phyloP scores from a whole-genome alignment of 1,140 invertebrate genomes.

The Diachasmimorpha longicaudata region DNA sequence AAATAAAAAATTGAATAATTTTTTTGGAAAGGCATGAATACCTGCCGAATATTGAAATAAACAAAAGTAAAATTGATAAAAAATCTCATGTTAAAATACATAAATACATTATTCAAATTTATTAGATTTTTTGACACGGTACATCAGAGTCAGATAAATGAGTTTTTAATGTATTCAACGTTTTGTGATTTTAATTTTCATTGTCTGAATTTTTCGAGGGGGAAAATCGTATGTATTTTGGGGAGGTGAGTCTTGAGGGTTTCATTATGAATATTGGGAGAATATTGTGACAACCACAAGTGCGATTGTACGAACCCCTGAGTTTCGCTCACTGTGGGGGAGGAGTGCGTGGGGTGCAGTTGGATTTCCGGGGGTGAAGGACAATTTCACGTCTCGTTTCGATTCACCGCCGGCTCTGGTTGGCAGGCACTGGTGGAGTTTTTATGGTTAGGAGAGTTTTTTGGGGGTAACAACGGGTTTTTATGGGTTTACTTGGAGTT shows the following conservation, averaged over 20 bases:
- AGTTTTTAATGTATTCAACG: too few relatives aligned
- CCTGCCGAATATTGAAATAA: too few relatives aligned
- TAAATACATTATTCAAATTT: too few relatives aligned
- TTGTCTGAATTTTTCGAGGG: background rate
- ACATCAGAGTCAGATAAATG: too few relatives aligned
- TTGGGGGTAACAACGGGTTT: background rate
- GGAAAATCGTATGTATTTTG: background rate
- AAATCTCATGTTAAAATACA: too few relatives aligned
- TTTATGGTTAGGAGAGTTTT: background rate
- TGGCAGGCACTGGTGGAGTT: background rate
- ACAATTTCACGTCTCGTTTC: slow-evolving; percentile 24
- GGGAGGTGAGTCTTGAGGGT: background rate
- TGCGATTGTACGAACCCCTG: background rate
- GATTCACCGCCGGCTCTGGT: background rate
- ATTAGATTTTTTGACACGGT: too few relatives aligned
- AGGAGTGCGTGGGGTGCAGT: background rate
- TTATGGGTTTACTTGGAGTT: background rate
- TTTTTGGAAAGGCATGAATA: too few relatives aligned
- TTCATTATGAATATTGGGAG: slow-evolving; percentile 3
- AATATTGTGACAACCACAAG: background rate
- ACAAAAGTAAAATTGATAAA: too few relatives aligned
- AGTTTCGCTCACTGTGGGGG: background rate
- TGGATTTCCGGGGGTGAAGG: background rate
- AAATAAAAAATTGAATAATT: too few relatives aligned
- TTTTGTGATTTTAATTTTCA: background rate